These are phyloP conservation scores for Merluccius polli DNA, from an alignment of 2,797 vertebrate species.

Conservation along the genomic window DNA sequence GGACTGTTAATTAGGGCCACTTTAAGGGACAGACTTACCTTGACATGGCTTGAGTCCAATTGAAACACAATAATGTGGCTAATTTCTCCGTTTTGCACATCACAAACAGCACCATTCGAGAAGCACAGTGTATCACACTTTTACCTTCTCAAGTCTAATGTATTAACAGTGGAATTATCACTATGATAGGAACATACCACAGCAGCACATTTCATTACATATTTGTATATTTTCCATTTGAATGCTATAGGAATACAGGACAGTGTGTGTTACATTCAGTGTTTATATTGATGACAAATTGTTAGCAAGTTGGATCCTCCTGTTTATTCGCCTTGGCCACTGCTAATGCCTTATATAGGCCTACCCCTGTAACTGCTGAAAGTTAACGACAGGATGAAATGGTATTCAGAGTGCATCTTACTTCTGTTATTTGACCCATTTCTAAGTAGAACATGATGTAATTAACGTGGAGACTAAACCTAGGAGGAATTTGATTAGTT, in stretches of 20 bases:
- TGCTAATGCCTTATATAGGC: background rate
- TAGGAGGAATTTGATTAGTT: background rate
- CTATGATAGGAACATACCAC: background rate
- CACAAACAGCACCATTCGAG: background rate
- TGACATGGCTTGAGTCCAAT: background rate
- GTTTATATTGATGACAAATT: background rate
- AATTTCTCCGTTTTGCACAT: background rate
- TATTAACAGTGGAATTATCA: background rate
- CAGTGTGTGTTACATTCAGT: background rate
- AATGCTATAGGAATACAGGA: background rate
- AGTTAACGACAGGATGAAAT: background rate
- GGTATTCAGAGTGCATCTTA: background rate
- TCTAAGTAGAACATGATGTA: background rate
- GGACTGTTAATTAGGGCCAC: background rate
- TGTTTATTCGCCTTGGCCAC: background rate
- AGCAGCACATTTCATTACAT: background rate
- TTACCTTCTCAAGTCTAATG: background rate
- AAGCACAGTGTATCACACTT: background rate
- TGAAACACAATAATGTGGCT: background rate
- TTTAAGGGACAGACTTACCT: background rate
- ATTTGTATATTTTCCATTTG: background rate
- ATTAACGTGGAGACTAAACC: background rate
- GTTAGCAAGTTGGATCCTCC: background rate
- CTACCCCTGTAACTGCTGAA: background rate
- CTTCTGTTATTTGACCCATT: background rate